A percentile compares a stretch with the other conserved stretches of the same genome.
Evolutionary conservation across 2,888 invertebrate species (phyloP).

Genomic region (Odiellus spinosus): DNA sequence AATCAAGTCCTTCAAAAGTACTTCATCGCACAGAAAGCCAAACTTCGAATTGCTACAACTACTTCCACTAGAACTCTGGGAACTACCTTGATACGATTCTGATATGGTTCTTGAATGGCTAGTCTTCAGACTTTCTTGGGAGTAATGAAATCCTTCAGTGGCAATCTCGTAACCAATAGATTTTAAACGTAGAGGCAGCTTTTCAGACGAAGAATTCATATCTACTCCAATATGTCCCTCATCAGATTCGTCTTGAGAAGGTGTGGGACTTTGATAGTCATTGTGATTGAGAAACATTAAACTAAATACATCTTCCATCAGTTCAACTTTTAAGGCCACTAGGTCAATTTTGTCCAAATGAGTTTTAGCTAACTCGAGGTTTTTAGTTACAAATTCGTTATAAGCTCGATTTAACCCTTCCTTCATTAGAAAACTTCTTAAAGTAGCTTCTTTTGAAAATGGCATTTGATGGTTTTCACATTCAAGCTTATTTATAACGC

Average conservation of each 20-base stretch:
- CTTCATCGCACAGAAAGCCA: slow-evolving; percentile 14
- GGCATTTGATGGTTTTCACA: neutral
- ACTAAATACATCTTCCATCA: slow-evolving; percentile 54
- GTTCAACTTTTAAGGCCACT: slow-evolving; percentile 33
- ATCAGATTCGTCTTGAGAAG: slow-evolving; percentile 15
- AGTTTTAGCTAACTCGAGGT: slow-evolving; percentile 5
- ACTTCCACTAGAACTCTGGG: slow-evolving; percentile 11
- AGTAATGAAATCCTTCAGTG: neutral
- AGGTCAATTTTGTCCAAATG: slow-evolving; percentile 15
- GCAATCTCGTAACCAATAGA: neutral
- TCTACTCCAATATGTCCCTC: slow-evolving; percentile 2
- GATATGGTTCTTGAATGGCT: neutral
- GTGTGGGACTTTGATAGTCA: slow-evolving; percentile 37
- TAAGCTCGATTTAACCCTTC: slow-evolving; percentile 7
- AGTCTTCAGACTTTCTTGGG: slow-evolving; percentile 5
- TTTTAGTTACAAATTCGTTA: slow-evolving; percentile 2
- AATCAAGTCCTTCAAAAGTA: slow-evolving; percentile 12
- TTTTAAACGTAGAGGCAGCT: neutral
- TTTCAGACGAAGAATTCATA: neutral
- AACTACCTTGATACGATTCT: neutral
- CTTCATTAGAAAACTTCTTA: neutral
- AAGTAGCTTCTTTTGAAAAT: neutral
- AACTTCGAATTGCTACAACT: slow-evolving; percentile 7
- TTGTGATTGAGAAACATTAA: slow-evolving; percentile 49
- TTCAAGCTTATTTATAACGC: no score